Conservation (phyloP, 2,113 vertebrate species). For the Dolichotis patagonum region DNA sequence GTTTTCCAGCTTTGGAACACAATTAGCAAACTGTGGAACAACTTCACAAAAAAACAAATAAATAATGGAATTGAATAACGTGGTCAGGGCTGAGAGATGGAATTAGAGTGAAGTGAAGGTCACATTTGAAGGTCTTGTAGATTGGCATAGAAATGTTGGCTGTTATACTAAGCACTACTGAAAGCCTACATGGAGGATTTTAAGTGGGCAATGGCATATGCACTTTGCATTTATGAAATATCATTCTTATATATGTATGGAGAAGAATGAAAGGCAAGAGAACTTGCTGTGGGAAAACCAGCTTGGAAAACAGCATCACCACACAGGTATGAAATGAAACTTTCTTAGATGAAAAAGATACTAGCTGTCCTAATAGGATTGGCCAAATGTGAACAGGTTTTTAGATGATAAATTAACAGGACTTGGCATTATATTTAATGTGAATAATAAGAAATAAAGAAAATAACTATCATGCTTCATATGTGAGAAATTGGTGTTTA, state of each 20-base stretch:
- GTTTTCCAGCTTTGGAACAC: not conserved
- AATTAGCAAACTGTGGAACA: not conserved
- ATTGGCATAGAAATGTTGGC: not conserved
- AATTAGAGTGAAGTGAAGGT: not conserved
- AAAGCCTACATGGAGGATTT: not conserved
- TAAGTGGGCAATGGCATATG: not conserved
- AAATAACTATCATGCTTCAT: not conserved
- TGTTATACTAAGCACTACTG: not conserved
- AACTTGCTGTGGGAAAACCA: not conserved
- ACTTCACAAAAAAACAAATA: not conserved
- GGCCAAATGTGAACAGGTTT: not conserved
- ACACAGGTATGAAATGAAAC: not conserved
- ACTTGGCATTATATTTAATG: not conserved
- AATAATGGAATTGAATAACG: not conserved
- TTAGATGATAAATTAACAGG: not conserved
- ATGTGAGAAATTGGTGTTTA: not conserved
- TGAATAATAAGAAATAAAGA: not conserved
- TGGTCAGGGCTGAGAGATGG: not conserved
- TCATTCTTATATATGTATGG: not conserved
- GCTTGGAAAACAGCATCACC: not conserved
- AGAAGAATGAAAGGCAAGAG: not conserved
- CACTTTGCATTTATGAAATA: not conserved
- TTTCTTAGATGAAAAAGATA: not conserved
- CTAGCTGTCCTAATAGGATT: not conserved
- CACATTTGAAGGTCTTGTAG: not conserved